Percentiles rank a stretch among this genome's conserved stretches.
Conservation (phyloP, 2,797 vertebrate genomes). For the Enteromius afrohamiltoni region DNA sequence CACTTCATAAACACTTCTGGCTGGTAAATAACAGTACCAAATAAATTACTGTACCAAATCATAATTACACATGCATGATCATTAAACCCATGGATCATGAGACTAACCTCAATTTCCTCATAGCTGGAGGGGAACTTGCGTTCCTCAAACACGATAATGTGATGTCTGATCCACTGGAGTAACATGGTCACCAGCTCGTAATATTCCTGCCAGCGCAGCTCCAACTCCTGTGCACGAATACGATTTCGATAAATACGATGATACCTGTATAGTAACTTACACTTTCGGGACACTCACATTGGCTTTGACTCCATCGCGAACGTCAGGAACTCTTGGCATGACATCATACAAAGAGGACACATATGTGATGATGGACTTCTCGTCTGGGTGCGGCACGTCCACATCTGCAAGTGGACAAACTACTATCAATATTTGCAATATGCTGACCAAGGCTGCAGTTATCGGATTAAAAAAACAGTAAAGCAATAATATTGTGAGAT, state of each 20-base stretch:
- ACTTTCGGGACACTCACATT: slow-evolving; percentile 79
- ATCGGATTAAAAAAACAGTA: neutral
- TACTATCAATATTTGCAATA: neutral
- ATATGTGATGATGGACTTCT: slow-evolving; percentile 97
- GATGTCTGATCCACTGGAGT: slow-evolving; percentile 91
- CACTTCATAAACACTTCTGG: neutral
- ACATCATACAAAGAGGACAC: slow-evolving; percentile 94
- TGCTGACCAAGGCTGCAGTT: neutral
- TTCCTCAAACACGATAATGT: slow-evolving; percentile 87
- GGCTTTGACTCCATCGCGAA: slow-evolving; percentile 86
- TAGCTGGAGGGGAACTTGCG: slow-evolving; percentile 88
- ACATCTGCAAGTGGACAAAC: slow-evolving; percentile 78
- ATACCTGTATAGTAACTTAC: neutral
- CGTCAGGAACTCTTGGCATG: slow-evolving; percentile 91
- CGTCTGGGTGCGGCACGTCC: slow-evolving; percentile 91
- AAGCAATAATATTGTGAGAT: neutral
- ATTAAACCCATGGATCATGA: neutral
- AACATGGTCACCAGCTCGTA: slow-evolving; percentile 88
- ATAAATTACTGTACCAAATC: neutral
- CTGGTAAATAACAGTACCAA: neutral
- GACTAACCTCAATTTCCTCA: slow-evolving; percentile 90
- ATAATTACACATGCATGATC: neutral
- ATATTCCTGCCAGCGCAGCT: slow-evolving; percentile 94
- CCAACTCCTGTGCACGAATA: slow-evolving; percentile 83
- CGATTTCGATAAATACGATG: neutral